Conservation (phyloP, 2,797 vertebrate species). For the Neoniphon sammara region DNA sequence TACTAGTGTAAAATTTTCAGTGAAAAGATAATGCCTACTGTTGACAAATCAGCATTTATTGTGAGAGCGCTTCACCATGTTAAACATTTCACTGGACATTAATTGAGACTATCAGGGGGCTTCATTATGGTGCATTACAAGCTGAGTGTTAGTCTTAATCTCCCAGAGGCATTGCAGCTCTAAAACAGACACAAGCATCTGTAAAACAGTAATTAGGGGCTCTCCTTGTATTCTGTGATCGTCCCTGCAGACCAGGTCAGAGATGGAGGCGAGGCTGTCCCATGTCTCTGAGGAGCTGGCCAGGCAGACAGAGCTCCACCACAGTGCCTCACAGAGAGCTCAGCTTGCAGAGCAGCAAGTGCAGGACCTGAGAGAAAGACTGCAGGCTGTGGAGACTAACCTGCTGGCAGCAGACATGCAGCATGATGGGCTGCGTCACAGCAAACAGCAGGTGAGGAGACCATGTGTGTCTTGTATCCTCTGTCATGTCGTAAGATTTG, state of each 20-base stretch:
- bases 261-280: conserved; percentile 81
- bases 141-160: background rate
- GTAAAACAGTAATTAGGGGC: background rate
- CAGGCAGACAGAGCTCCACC: conserved; percentile 80
- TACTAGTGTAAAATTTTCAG: too few species aligned
- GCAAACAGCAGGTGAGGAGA: conserved; percentile 86
- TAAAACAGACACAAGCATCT: background rate
- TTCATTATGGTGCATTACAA: too few species aligned
- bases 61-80: background rate
- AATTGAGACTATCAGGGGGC: too few species aligned
- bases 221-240: conserved; percentile 7
- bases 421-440: conserved; percentile 82
- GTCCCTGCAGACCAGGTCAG: conserved; percentile 59
- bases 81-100: background rate
- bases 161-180: background rate
- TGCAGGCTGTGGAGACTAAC: conserved; percentile 84
- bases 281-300: conserved; percentile 81
- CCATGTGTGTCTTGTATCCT: too few species aligned
- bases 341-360: conserved; percentile 84
- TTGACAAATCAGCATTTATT: too few species aligned
- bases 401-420: conserved; percentile 82
- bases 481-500: too few species aligned
- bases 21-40: too few species aligned
- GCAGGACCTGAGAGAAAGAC: conserved; percentile 80
- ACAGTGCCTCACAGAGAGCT: conserved; percentile 81